A percentile compares a stretch with the other conserved stretches of the same genome.
These are phyloP conservation scores for Drosophila nikananu DNA, from an alignment of 1,140 invertebrate species.

Conservation along the genomic window DNA sequence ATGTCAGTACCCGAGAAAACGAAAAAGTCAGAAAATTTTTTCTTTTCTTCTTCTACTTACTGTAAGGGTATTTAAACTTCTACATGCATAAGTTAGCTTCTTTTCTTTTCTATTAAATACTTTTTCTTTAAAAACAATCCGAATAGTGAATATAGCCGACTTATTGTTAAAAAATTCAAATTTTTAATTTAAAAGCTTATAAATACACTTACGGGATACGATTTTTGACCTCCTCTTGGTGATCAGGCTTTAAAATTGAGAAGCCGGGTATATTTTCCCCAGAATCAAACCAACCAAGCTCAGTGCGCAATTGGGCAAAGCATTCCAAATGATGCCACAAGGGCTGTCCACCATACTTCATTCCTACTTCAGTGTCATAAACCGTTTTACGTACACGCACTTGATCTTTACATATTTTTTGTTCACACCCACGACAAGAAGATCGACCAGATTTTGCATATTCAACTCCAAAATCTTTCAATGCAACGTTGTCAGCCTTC, in stretches of 20 bases:
- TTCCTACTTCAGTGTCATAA: slow-evolving; percentile 92
- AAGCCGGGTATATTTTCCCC: slow-evolving; percentile 92
- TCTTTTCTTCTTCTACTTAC: too few species aligned
- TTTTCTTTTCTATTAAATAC: too few species aligned
- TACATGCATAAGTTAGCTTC: too few species aligned
- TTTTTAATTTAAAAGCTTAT: neutral
- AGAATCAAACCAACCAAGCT: slow-evolving; percentile 91
- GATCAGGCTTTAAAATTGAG: slow-evolving; percentile 90
- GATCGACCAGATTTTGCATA: slow-evolving; percentile 95
- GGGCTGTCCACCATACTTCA: slow-evolving; percentile 92
- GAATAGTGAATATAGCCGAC: too few species aligned
- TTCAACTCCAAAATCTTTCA: slow-evolving; percentile 92
- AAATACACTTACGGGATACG: slow-evolving; percentile 65
- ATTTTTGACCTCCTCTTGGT: slow-evolving; percentile 89
- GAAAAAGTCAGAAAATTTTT: too few species aligned
- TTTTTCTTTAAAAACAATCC: too few species aligned
- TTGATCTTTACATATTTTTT: slow-evolving; percentile 94
- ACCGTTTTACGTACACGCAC: slow-evolving; percentile 95
- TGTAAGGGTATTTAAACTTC: too few species aligned
- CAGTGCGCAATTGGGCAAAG: slow-evolving; percentile 88
- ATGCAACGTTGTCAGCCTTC: slow-evolving; percentile 75
- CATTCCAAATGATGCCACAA: slow-evolving; percentile 97
- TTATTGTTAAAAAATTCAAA: too few species aligned
- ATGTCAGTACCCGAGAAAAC: too few species aligned
- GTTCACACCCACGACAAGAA: slow-evolving; percentile 93